Evolutionary conservation across 2,113 vertebrate genomes (phyloP).

Genomic region (Bagarius yarrelli): DNA sequence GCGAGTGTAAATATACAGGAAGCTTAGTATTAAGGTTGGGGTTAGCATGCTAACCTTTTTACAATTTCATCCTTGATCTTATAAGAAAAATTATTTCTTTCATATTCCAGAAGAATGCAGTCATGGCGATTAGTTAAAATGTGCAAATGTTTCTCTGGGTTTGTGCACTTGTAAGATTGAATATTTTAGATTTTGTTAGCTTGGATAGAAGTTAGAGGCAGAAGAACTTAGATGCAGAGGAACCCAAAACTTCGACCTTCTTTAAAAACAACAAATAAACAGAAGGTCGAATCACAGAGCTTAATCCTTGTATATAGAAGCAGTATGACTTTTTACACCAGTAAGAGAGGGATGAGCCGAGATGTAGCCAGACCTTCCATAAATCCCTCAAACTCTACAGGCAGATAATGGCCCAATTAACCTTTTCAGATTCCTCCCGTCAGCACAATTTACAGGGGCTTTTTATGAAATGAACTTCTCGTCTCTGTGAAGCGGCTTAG

Average conservation of each 20-base stretch:
- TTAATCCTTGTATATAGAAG: slow-evolving; percentile 33
- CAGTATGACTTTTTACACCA: slow-evolving; percentile 30
- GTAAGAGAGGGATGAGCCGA: slow-evolving; percentile 55
- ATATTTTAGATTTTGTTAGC: background rate
- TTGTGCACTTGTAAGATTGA: background rate
- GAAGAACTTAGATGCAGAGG: background rate
- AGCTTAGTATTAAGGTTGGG: background rate
- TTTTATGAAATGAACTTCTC: slow-evolving; percentile 68
- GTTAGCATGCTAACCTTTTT: background rate
- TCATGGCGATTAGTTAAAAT: background rate
- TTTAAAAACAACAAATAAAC: slow-evolving; percentile 18
- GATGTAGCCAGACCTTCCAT: slow-evolving; percentile 64
- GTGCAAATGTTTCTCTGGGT: background rate
- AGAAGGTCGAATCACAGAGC: slow-evolving; percentile 34
- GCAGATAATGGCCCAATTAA: slow-evolving; percentile 78
- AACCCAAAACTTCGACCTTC: slow-evolving; percentile 14
- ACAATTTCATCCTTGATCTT: background rate
- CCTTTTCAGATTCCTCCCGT: slow-evolving; percentile 76
- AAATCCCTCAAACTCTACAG: slow-evolving; percentile 78
- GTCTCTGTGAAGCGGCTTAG: slow-evolving; percentile 41
- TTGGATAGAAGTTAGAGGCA: background rate
- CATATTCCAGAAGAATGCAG: too few relatives aligned
- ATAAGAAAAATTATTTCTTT: background rate
- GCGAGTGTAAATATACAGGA: background rate
- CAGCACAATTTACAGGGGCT: slow-evolving; percentile 67